Evolutionary conservation across 2,113 vertebrate genomes (phyloP).

Genomic region (Probosciger aterrimus): DNA sequence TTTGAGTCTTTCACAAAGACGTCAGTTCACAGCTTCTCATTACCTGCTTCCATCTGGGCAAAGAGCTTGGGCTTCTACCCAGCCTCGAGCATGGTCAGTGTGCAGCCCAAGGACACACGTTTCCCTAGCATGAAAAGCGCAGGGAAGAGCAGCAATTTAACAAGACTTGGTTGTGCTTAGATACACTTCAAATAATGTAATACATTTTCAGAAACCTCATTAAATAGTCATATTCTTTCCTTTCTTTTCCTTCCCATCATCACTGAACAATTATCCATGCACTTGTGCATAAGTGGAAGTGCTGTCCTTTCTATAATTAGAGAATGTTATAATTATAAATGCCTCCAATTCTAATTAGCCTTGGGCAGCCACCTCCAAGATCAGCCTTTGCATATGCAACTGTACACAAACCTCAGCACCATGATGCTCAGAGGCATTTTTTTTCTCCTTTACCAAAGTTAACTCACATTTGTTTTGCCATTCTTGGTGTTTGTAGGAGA

Average conservation of each 20-base stretch:
- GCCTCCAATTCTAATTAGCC: not conserved
- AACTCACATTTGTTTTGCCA: not conserved
- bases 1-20: not conserved
- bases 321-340: not conserved
- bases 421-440: not conserved
- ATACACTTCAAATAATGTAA: not conserved
- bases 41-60: not conserved
- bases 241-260: not conserved
- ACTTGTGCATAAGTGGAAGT: not conserved
- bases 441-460: not conserved
- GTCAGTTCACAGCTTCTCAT: not conserved
- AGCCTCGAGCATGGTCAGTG: not conserved
- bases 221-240: not conserved
- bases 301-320: slow-evolving; percentile 19
- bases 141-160: not conserved
- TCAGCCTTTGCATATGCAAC: not conserved
- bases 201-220: not conserved
- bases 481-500: not conserved
- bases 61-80: not conserved
- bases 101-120: not conserved
- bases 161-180: not conserved
- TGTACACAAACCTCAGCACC: not conserved
- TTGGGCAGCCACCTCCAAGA: not conserved
- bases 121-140: not conserved
- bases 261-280: not conserved